Evolutionary conservation across 2,113 vertebrate genomes (phyloP).

Genomic region (Rhadina sibilatrix): DNA sequence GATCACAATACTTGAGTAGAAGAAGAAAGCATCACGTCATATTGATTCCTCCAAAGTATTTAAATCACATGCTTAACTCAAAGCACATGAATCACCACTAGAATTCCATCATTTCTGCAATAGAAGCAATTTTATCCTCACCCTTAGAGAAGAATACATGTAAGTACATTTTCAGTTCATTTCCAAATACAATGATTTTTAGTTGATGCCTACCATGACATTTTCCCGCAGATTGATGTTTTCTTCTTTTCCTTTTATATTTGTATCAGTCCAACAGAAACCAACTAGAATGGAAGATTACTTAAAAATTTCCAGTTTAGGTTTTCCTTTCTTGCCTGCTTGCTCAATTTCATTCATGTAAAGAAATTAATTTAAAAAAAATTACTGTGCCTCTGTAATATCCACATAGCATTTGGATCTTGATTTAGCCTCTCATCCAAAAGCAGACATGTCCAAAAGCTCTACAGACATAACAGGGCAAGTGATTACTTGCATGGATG

Average conservation of each 20-base stretch:
- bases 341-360: not conserved
- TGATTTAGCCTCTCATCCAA: not conserved
- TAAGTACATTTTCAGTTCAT: not conserved
- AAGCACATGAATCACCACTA: not conserved
- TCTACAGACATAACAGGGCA: not conserved
- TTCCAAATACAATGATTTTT: not conserved
- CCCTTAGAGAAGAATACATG: not conserved
- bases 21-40: not conserved
- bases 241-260: not conserved
- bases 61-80: not conserved
- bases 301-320: not conserved
- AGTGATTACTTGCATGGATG: not conserved
- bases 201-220: not conserved
- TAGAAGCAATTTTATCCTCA: not conserved
- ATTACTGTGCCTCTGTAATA: not conserved
- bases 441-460: not conserved
- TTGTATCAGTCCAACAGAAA: not conserved
- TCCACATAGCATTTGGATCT: not conserved
- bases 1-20: not conserved
- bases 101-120: not conserved
- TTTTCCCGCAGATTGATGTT: not conserved
- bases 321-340: not conserved
- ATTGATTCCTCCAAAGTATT: not conserved
- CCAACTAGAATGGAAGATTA: not conserved
- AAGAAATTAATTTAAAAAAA: not conserved